Base-by-base conservation (phyloP, 2,888 invertebrate genomes). In the Heliconius hortense region DNA sequence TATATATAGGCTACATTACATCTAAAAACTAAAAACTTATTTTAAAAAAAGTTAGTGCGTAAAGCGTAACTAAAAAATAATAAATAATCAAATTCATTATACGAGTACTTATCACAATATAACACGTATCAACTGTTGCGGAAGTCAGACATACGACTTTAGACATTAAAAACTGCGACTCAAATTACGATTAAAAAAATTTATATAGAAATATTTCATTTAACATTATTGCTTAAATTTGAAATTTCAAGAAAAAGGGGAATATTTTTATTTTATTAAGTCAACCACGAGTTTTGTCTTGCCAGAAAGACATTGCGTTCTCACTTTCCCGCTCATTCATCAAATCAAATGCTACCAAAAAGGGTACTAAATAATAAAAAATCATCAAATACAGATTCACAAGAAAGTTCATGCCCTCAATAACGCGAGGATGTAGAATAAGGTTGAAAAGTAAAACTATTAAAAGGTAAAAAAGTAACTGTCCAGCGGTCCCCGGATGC, bases 401-500 rank as follows among this genome's bases (percentile, higher is more conserved):
- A 43, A 59, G 60, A 71, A 39, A 71, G 71, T 62, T 60, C 60
- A 74, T 69, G 56, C 63, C 73, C 73, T 73, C 53, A 35, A 56
- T 64, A 70, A 53, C 24, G 62, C 39, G 28, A 71, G 43, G 71
- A 71, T 71, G n/a, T 31, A 69, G n/a, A 56, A 56, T 60, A 71
- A 62, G n/a, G 35, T 35, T 21, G 43, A 71, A 62, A 71, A 60
- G 60, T 71, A 60, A 71, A 18, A 71, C 43, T 24, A 56, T 60
- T 43, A 75, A 76, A 73, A 73, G n/a, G 28, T 76, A 76, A 72
- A 77, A 78, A 76, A 76, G 72, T 53, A 76, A 78, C 75, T 78
- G 79, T 77, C 77, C 78, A 79, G 69, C 74, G 64, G 77, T 79
- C 79, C 79, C 79, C 77, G 79, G 79, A 79, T 79, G 76, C 79